A percentile compares a stretch with the other conserved stretches of the same genome.
Conservation (phyloP, 2,797 vertebrate species). For the Cossypha niveicapilla region DNA sequence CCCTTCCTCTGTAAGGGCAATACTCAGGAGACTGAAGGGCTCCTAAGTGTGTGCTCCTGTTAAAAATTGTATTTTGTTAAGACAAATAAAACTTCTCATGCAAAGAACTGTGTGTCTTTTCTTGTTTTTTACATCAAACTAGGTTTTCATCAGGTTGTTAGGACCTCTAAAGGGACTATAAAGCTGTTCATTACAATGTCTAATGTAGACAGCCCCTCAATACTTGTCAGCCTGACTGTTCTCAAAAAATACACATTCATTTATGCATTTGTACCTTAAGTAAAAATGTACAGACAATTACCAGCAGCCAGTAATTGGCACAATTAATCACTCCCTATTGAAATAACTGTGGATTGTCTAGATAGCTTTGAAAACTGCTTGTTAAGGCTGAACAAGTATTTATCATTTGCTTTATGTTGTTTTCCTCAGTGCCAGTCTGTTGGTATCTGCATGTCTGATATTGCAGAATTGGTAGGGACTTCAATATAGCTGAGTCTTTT, state of each 20-base stretch:
- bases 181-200: neutral
- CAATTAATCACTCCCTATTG: neutral
- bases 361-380: neutral
- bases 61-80: neutral
- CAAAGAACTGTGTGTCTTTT: neutral
- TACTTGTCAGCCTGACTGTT: neutral
- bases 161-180: neutral
- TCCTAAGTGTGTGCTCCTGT: neutral
- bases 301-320: neutral
- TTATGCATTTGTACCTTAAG: neutral
- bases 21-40: neutral
- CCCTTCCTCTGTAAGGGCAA: neutral
- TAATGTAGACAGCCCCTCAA: neutral
- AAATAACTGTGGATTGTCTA: neutral
- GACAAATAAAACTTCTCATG: conserved; percentile 41
- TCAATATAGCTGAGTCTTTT: neutral
- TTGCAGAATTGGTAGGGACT: neutral
- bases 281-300: neutral
- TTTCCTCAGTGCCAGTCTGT: neutral
- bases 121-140: neutral
- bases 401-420: neutral
- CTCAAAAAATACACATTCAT: neutral
- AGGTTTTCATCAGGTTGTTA: neutral
- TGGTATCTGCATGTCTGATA: neutral
- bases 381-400: neutral